Evolutionary conservation across 2,113 vertebrate genomes (phyloP), one percentile per base, ranked within the genome.

Genomic region (Phyllostomus discolor): DNA sequence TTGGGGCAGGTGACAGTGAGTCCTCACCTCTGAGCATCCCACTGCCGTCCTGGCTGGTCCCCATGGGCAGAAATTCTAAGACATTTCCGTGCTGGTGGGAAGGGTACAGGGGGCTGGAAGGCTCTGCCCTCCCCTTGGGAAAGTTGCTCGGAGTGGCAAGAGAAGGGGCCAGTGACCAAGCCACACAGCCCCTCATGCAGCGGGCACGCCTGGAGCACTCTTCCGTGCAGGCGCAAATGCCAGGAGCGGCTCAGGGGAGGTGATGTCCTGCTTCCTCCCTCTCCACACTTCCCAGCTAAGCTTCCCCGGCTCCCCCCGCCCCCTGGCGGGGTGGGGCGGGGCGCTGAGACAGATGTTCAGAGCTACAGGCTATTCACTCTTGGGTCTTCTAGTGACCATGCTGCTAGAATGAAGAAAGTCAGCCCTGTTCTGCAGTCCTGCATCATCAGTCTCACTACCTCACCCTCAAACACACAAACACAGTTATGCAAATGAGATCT

Each of bases 151-250:
- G 81, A 75, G 17, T 22, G 24, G 22, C 2, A 5, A 35, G 8
- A 28, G 24, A 79, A 7, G 80, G 8, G 43, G 33, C 46, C 26
- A 24, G 26, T 64, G 14, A 33, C 54, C 38, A 59, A n/a, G 57
- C 62, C 19, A 31, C 75, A 88, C 20, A 12, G 28, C n/a, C 9
- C 1, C 15, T 57, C 48, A 7, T 1, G 54, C 35, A 28, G 3
- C 64, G 1, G 0, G 0, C 6, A 9, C 20, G 52, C 72, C 50
- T 38, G 12, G 66, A 84, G 28, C 28, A 46, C 43, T 4, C 22
- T 75, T 38, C 48, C 14, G 11, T 38, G 24, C 9, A 4, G 41
- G 2, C 85, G 6, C 1, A 1, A 1, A 10, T 15, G 80, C 57
- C 38, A 14, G 70, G 26, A 43, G 80, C 28, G 10, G n/a, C n/a